Base-by-base conservation (phyloP, 2,888 invertebrate genomes). In the Ferrisia virgata region DNA sequence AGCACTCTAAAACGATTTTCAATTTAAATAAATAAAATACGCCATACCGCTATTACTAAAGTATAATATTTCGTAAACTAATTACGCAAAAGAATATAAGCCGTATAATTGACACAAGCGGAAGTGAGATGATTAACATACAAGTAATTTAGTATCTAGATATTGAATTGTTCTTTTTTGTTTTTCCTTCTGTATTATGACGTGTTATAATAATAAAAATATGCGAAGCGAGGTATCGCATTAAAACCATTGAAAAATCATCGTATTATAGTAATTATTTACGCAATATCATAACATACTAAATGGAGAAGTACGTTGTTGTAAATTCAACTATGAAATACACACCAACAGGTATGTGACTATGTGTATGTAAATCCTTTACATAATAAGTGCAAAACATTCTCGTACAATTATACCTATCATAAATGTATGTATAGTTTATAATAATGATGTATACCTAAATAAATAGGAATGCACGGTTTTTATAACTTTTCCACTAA, bases 71-170 rank as follows among this genome's bases (percentile, higher is more conserved):
- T 33, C 72, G 72, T 72, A 72, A 15, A 33, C 72, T 72, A 81
- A 31, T 22, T 47, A 36, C 47, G 81, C 47, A 36, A 81, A 81
- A 81, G 81, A 81, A 81, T n/a, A n/a, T 33, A 81, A 81, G 81
- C 81, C 81, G 81, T 53, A 64, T 81, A 81, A 81, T 81, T 81
- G 81, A 81, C 81, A 81, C 47, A 81, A 81, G 81, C 81, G 47
- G 40, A 79, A 79, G 79, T 79, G 79, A 79, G 53, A 79, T 47
- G 39, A 47, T 79, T 47, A 79, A 40, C 43, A 40, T 79, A 79
- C 36, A 79, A 79, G 22, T 79, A 28, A 43, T 47, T 47, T 18
- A 72, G 47, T 18, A 43, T 47, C n/a, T 47, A 18, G 18, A 47
- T n/a, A n/a, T n/a, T 43, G 43, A 25, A 33, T 33, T 72, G 72